phyloP scores from a whole-genome alignment of 35 echinoderm and acorn worm species.

The Eucidaris tribuloides region DNA sequence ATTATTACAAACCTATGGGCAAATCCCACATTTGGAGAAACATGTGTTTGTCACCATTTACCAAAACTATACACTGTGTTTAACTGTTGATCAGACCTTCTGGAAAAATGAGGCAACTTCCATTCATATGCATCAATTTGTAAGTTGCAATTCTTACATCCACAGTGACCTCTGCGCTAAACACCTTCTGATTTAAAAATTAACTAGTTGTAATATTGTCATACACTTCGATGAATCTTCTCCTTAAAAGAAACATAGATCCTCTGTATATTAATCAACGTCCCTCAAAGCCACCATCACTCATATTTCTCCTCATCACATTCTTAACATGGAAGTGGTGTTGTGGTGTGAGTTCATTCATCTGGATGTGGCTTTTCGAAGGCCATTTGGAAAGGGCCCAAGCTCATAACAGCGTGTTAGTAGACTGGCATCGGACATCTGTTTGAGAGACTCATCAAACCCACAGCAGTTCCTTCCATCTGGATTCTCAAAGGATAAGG shows the following conservation, averaged over 20 bases:
- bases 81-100: no score
- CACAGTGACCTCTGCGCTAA: not conserved
- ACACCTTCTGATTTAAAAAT: not conserved
- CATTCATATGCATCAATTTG: not conserved
- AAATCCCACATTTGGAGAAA: no score
- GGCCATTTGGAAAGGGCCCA: constrained; percentile 89
- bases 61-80: no score
- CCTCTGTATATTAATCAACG: not conserved
- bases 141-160: not conserved
- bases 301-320: not conserved
- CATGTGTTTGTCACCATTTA: no score
- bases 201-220: not conserved
- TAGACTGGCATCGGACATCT: constrained; percentile 79
- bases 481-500: no score
- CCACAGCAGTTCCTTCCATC: constrained; percentile 91
- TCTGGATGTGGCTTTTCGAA: constrained; percentile 82
- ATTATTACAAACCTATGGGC: no score
- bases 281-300: not conserved
- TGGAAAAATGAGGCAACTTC: no score
- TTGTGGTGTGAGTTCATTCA: constrained; percentile 69
- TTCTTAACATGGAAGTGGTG: constrained; percentile 42
- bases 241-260: not conserved
- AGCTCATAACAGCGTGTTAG: constrained; percentile 87
- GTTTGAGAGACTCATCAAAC: constrained; percentile 91
- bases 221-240: not conserved